Percentiles rank a stretch among this genome's conserved stretches.
Conservation (phyloP, 2,888 invertebrate species). For the Drosophila limbata region DNA sequence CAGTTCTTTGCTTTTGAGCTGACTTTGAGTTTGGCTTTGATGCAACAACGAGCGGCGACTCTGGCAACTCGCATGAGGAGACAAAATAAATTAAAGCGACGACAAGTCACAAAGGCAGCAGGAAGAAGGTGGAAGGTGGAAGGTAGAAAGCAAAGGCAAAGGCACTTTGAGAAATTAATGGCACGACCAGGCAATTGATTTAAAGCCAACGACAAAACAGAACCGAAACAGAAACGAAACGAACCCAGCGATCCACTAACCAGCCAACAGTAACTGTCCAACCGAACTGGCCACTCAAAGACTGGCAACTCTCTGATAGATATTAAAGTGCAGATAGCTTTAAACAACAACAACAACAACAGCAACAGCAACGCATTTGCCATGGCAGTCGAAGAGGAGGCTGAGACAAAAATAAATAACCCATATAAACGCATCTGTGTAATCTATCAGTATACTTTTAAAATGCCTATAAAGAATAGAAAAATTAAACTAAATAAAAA, state of each 20-base stretch:
- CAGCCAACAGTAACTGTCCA: conserved; percentile 8
- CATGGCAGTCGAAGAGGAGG: neutral
- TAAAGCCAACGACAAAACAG: conserved; percentile 59
- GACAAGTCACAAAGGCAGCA: conserved; percentile 31
- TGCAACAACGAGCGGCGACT: conserved; percentile 24
- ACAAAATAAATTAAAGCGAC: conserved; percentile 72
- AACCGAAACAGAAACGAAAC: conserved; percentile 19
- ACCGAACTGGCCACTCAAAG: conserved; percentile 24
- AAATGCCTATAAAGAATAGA: neutral
- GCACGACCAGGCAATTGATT: conserved; percentile 65
- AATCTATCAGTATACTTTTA: neutral
- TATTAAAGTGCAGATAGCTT: conserved; percentile 57
- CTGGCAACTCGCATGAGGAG: conserved; percentile 62
- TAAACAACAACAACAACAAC: conserved; percentile 7
- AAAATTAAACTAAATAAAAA: too few species aligned
- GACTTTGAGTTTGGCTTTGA: conserved; percentile 41
- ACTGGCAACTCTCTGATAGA: conserved; percentile 43
- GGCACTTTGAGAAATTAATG: conserved; percentile 62
- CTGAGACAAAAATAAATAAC: neutral
- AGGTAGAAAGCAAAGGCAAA: conserved; percentile 47
- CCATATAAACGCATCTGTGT: neutral
- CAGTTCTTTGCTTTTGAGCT: conserved; percentile 7
- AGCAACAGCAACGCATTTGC: conserved; percentile 33
- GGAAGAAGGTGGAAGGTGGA: neutral
- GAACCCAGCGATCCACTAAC: conserved; percentile 11